These are phyloP conservation scores for Quadroppia sp. DNA, from an alignment of 2,888 invertebrate species.

Conservation along the genomic window DNA sequence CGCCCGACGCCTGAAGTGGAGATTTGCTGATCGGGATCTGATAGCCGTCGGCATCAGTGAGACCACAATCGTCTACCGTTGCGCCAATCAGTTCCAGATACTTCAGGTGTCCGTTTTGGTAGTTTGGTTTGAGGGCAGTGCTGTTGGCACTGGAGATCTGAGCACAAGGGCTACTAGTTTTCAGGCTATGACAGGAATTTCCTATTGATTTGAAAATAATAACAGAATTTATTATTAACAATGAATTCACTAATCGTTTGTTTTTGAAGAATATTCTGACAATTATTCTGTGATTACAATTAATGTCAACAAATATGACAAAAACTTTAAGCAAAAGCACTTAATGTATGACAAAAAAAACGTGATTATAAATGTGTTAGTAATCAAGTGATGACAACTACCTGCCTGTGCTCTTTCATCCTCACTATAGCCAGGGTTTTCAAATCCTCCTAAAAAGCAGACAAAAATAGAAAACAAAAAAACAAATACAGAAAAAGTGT, in stretches of 20 bases:
- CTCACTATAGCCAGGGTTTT: slow-evolving; percentile 72
- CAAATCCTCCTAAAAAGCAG: slow-evolving; percentile 53
- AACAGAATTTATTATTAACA: neutral
- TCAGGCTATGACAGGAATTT: slow-evolving; percentile 21
- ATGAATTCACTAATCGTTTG: neutral
- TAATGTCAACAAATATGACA: neutral
- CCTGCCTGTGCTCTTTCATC: slow-evolving; percentile 65
- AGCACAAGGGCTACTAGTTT: slow-evolving; percentile 34
- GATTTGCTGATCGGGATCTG: slow-evolving; percentile 45
- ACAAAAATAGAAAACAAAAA: slow-evolving; percentile 46
- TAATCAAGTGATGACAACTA: slow-evolving; percentile 50
- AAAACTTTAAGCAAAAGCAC: neutral
- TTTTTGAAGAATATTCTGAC: neutral
- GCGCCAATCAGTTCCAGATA: slow-evolving; percentile 47
- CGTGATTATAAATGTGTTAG: slow-evolving; percentile 38
- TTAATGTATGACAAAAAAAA: neutral
- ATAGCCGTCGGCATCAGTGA: slow-evolving; percentile 46
- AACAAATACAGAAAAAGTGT: slow-evolving; percentile 23
- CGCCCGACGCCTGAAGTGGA: neutral
- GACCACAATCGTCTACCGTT: slow-evolving; percentile 41
- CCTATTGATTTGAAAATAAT: slow-evolving; percentile 3
- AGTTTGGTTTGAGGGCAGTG: slow-evolving; percentile 33
- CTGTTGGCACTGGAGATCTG: slow-evolving; percentile 42
- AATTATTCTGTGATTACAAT: neutral
- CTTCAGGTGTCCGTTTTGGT: slow-evolving; percentile 42